phyloP scores from a whole-genome alignment of 2,888 invertebrate genomes.

The Elgonia sp. region DNA sequence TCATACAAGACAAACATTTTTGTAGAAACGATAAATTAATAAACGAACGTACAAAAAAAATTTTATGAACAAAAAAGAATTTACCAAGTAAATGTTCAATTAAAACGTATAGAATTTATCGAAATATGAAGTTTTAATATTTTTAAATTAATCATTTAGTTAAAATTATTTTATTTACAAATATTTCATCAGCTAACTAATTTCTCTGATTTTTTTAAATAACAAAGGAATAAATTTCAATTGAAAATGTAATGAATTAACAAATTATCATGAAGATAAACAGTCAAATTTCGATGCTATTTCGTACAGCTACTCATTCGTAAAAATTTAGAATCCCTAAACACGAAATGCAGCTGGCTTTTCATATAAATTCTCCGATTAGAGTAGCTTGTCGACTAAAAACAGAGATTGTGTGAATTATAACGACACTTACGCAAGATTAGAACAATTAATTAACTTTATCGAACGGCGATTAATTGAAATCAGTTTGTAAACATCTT shows the following conservation, averaged over 20 bases:
- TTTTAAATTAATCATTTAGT: no score
- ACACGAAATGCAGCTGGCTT: conserved; percentile 9
- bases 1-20: no score
- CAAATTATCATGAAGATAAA: conserved; percentile 10
- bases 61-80: no score
- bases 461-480: conserved; percentile 52
- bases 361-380: conserved; percentile 51
- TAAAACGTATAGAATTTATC: no score
- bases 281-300: not conserved
- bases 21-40: no score
- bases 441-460: conserved; percentile 54
- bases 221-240: no score
- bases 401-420: conserved; percentile 57
- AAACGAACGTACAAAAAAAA: no score
- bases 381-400: conserved; percentile 41
- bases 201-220: no score
- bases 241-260: not conserved
- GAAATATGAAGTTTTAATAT: no score
- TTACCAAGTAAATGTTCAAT: no score
- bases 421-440: conserved; percentile 44
- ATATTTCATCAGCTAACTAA: no score
- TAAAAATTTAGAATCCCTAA: conserved; percentile 44
- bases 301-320: conserved; percentile 4
- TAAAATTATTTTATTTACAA: no score
- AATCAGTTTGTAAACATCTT: conserved; percentile 47